Base-by-base conservation (phyloP, 64 coral and sea anemone species). In the Acropora tenuis region DNA sequence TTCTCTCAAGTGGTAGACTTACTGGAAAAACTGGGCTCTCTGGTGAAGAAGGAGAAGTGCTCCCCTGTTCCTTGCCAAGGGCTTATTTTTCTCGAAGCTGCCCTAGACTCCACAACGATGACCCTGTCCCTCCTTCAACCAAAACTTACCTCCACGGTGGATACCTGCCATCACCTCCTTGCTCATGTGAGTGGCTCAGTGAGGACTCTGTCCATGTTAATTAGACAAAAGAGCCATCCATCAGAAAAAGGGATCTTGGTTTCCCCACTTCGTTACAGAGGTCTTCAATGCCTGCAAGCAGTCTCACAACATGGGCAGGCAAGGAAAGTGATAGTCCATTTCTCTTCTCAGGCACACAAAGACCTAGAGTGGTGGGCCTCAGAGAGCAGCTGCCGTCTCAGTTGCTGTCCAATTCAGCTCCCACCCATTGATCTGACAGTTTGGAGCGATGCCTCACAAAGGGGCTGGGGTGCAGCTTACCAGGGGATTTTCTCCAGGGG, bases 361-460 rank as follows among this genome's bases (percentile, higher is more conserved):
- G 90, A 92, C 65, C 90, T 92, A 11, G 40, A 83, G 2, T 92
- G 72, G 90, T 92, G 74, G 80, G 9, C 63, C 9, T 79, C 76
- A 4, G 7, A 76, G 4, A 43, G 69, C 10, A 41, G 65, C 47
- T 17, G 40, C 10, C 43, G 73, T 40, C 41, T 89, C 4, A 89
- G 78, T 77, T 4, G 87, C 41, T 74, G 58, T 18, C 85, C 76
- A 80, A 11, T 80, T 67, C 44, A 45, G 60, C 20, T 76, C 5
- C 69, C 80, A 3, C 80, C 69, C 8, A 44, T 86, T 52, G 81
- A 92, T 41, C 40, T 48, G 13, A 92, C 80, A 5, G 45, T 86
- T 20, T 86, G 6, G 50, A 86, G 18, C 43, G 80, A 92, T 92
- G 90, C 90, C 15, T 86, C 71, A 2, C 11, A 60, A 48, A 50